Percentiles rank a stretch among this genome's conserved stretches.
These are phyloP conservation scores for Pedicia rivosa DNA, from an alignment of 2,888 invertebrate species.

Conservation along the genomic window DNA sequence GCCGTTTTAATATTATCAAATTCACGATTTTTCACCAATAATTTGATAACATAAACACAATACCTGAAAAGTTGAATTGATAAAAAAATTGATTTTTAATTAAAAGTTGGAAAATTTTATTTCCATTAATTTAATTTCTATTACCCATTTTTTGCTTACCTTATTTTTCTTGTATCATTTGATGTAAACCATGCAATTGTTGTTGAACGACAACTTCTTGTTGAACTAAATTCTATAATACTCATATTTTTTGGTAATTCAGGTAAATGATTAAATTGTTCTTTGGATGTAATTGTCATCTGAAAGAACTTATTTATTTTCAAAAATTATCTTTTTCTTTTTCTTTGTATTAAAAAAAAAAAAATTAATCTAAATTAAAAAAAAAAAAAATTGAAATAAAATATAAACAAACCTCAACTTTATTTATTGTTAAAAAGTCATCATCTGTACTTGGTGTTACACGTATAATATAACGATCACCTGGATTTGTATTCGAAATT, in stretches of 20 bases:
- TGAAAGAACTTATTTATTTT: too few species aligned
- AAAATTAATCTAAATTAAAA: too few species aligned
- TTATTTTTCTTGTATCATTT: slow-evolving; percentile 29
- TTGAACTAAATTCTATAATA: slow-evolving; percentile 34
- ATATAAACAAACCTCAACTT: too few species aligned
- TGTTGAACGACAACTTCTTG: slow-evolving; percentile 34
- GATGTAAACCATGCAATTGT: slow-evolving; percentile 41
- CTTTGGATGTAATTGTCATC: too few species aligned
- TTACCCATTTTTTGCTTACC: slow-evolving; percentile 21
- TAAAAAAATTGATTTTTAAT: not conserved
- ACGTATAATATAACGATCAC: slow-evolving; percentile 34
- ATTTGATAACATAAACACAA: slow-evolving; percentile 27
- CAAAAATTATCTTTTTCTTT: too few species aligned
- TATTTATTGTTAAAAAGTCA: slow-evolving; percentile 32
- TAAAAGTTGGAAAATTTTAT: not conserved
- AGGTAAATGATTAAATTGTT: slow-evolving; percentile 33
- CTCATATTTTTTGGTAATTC: slow-evolving; percentile 35
- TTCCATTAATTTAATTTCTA: too few species aligned
- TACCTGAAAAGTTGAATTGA: slow-evolving; percentile 17
- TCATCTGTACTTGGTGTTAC: slow-evolving; percentile 34
- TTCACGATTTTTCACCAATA: slow-evolving; percentile 26
- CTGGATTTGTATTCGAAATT: slow-evolving; percentile 23
- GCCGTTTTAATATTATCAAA: slow-evolving; percentile 22
- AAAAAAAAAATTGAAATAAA: too few species aligned
- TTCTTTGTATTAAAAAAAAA: too few species aligned